phyloP scores from a whole-genome alignment of 2,888 invertebrate species.

The Hartigia nigra region DNA sequence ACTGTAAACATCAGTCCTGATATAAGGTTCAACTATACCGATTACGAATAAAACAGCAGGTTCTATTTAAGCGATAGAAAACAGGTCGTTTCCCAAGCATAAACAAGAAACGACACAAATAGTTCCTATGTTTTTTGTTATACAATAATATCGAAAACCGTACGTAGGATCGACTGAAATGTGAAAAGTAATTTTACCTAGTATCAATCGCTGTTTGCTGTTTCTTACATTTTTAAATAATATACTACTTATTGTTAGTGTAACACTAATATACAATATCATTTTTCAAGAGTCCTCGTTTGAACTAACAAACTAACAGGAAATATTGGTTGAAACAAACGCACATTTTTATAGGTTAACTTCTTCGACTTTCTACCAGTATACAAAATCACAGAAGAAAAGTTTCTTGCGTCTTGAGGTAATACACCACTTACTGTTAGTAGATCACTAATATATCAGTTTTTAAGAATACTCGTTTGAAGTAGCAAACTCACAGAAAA shows the following conservation, averaged over 20 bases:
- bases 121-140: no score
- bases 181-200: not conserved
- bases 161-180: not conserved
- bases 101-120: no score
- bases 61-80: not conserved
- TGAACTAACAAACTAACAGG: not conserved
- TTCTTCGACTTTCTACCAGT: constrained; percentile 19
- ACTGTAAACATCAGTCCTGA: not conserved
- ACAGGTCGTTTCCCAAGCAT: no score
- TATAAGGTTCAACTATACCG: not conserved
- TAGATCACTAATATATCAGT: not conserved
- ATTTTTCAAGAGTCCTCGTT: not conserved
- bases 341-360: constrained; percentile 9
- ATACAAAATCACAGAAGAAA: no score
- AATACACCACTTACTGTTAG: no score
- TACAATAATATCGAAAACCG: not conserved
- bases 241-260: not conserved
- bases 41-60: not conserved
- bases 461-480: not conserved
- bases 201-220: not conserved
- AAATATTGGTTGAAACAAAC: not conserved
- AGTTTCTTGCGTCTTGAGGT: no score
- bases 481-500: not conserved
- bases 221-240: not conserved
- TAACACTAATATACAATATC: not conserved